Percentiles rank a stretch among this genome's conserved stretches.
These are phyloP conservation scores for Iguana delicatissima DNA, from an alignment of 2,797 vertebrate species.

Conservation along the genomic window DNA sequence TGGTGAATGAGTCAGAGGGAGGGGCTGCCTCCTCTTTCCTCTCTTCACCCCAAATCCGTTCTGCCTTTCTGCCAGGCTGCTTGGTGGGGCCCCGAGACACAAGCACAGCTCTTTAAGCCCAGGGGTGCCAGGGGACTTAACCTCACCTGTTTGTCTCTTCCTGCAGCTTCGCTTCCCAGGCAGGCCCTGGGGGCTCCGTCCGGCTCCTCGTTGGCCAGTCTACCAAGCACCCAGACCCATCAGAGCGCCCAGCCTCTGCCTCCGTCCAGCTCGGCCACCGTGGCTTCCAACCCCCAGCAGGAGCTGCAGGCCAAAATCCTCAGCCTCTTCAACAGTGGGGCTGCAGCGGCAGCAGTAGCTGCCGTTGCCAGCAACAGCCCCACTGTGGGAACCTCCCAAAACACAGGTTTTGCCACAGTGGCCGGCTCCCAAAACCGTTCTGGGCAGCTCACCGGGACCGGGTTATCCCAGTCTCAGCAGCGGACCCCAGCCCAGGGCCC, in stretches of 20 bases:
- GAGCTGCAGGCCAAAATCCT: conserved; percentile 99
- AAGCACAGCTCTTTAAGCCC: neutral
- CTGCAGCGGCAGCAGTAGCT: conserved; percentile 20
- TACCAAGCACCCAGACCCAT: conserved; percentile 70
- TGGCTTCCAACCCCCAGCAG: conserved; percentile 83
- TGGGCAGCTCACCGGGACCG: conserved; percentile 55
- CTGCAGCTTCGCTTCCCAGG: conserved; percentile 78
- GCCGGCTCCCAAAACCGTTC: conserved; percentile 65
- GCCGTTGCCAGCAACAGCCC: conserved; percentile 68
- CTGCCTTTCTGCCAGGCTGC: neutral
- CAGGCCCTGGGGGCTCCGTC: conserved; percentile 78
- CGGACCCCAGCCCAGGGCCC: conserved; percentile 78
- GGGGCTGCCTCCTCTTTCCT: neutral
- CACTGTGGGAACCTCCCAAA: conserved; percentile 40
- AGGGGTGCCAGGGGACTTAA: conserved; percentile 24
- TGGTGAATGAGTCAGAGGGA: neutral
- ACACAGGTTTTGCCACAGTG: conserved; percentile 65
- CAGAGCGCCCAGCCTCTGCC: conserved; percentile 78
- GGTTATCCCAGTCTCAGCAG: conserved; percentile 78
- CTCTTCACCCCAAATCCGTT: neutral
- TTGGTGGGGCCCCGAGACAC: too few species aligned
- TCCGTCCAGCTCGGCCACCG: conserved; percentile 65
- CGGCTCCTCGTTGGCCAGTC: conserved; percentile 75
- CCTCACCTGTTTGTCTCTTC: conserved; percentile 43
- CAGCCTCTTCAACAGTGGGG: conserved; percentile 94